Base-by-base conservation (phyloP, 1,140 invertebrate genomes). In the Sweltsa coloradensis region DNA sequence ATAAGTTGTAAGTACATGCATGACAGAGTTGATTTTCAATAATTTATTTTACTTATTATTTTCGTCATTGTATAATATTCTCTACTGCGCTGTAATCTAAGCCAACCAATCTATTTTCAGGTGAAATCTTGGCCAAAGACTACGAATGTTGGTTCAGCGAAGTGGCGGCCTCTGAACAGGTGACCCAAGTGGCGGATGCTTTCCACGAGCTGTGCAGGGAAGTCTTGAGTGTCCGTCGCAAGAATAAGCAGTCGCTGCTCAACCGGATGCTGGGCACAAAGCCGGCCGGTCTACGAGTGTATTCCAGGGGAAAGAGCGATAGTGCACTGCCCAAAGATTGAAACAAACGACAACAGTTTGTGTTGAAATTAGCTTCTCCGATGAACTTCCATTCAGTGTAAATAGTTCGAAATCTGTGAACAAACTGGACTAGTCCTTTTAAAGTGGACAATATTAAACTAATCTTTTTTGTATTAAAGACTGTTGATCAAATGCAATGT, bases 71-170 rank as follows among this genome's bases (percentile, higher is more conserved):
- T n/a, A n/a, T n/a, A n/a, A n/a, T n/a, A n/a, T n/a, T n/a, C n/a
- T n/a, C n/a, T n/a, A 21, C 27, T 7, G 14, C 9, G 25, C 2
- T 41, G 6, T 21, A 5, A 41, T 4, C 4, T 14, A 41, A 5
- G 2, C 16, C 19, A 4, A 21, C 14, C 19, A 31, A 5, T 41
- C 19, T 21, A 31, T 41, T 31, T 52, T 6, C 56, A 73, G 71
- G 88, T 16, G 85, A 89, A 64, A 88, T 87, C 52, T 65, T 90
- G 26, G 85, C 86, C 1, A 88, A 89, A 63, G 85, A 89, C 59
- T 83, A 84, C 51, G 87, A 91, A 57, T 89, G 85, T 61, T 81
- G 75, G 58, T 92, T 91, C 63, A 75, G 77, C n/a, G 88, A 92
- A 68, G 80, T 90, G n/a, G 81, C 86, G 1, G 87, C 88, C 1